Conservation (phyloP, 2,113 vertebrate genomes). For the Leptobrachium ailaonicum region DNA sequence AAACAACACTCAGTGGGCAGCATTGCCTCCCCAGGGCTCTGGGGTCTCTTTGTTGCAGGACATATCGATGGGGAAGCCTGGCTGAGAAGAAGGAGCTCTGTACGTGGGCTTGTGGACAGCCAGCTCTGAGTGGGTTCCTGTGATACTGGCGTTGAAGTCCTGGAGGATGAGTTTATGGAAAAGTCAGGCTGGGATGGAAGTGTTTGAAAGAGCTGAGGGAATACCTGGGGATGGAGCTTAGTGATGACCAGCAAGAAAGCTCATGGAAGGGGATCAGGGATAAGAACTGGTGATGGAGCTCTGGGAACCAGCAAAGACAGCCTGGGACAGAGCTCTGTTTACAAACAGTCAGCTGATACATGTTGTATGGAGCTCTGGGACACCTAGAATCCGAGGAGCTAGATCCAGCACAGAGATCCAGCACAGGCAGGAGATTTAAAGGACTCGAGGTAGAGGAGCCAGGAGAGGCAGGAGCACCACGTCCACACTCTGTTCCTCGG, state of each 20-base stretch:
- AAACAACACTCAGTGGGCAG: constrained; percentile 77
- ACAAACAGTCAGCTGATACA: too few relatives aligned
- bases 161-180: too few relatives aligned
- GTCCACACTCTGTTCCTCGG: too few relatives aligned
- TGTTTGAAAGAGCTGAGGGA: too few relatives aligned
- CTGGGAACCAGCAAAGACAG: background rate
- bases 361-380: too few relatives aligned
- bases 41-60: constrained; percentile 16
- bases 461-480: too few relatives aligned
- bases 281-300: background rate
- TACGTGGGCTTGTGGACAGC: background rate
- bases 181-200: background rate
- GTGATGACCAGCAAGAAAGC: background rate
- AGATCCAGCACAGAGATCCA: too few relatives aligned
- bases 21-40: constrained; percentile 55
- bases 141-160: background rate
- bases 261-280: background rate
- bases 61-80: constrained; percentile 41
- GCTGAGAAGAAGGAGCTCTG: background rate
- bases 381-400: too few relatives aligned
- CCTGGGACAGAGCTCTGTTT: background rate
- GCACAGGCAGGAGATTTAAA: too few relatives aligned
- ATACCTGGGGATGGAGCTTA: too few relatives aligned
- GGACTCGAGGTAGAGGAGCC: too few relatives aligned
- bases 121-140: background rate